Conservation (phyloP, 2,797 vertebrate genomes). For the Chelidonichthys spinosus region DNA sequence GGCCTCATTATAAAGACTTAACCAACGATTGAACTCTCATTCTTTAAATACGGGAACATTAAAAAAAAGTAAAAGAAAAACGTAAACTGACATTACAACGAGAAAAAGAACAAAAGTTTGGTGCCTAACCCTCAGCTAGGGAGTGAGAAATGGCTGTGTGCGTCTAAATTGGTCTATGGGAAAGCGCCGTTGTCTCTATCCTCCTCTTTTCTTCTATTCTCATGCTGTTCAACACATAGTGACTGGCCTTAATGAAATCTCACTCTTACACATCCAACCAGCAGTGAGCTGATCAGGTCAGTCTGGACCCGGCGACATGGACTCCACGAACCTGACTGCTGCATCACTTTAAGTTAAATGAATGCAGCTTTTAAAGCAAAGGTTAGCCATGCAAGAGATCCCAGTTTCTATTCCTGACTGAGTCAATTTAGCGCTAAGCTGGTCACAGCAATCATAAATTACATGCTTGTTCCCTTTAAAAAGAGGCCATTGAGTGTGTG, state of each 20-base stretch:
- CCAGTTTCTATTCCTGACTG: slow-evolving; percentile 44
- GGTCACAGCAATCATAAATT: slow-evolving; percentile 55
- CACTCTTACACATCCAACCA: slow-evolving; percentile 21
- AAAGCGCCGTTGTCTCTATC: slow-evolving; percentile 17
- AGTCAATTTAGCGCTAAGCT: slow-evolving; percentile 41
- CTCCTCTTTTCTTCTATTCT: slow-evolving; percentile 27
- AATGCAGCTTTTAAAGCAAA: slow-evolving; percentile 57
- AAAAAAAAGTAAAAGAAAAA: slow-evolving; percentile 51
- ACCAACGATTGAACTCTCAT: slow-evolving; percentile 45
- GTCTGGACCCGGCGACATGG: slow-evolving; percentile 29
- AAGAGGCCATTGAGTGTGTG: slow-evolving; percentile 56
- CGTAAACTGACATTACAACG: slow-evolving; percentile 66
- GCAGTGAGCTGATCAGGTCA: slow-evolving; percentile 31
- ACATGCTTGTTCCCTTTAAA: slow-evolving; percentile 73
- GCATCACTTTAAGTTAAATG: slow-evolving; percentile 42
- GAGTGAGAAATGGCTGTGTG: slow-evolving; percentile 49
- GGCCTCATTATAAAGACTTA: slow-evolving; percentile 53
- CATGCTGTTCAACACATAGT: slow-evolving; percentile 4
- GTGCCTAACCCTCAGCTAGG: slow-evolving; percentile 55
- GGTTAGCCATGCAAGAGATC: slow-evolving; percentile 55
- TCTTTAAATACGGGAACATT: slow-evolving; percentile 77
- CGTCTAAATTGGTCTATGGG: slow-evolving; percentile 49
- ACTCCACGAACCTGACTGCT: slow-evolving; percentile 30
- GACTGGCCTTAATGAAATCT: slow-evolving; percentile 42
- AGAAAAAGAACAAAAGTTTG: slow-evolving; percentile 58